Percentiles rank a stretch among this genome's conserved stretches.
Conservation (phyloP, 2,888 invertebrate species). For the Papilio demoleus region DNA sequence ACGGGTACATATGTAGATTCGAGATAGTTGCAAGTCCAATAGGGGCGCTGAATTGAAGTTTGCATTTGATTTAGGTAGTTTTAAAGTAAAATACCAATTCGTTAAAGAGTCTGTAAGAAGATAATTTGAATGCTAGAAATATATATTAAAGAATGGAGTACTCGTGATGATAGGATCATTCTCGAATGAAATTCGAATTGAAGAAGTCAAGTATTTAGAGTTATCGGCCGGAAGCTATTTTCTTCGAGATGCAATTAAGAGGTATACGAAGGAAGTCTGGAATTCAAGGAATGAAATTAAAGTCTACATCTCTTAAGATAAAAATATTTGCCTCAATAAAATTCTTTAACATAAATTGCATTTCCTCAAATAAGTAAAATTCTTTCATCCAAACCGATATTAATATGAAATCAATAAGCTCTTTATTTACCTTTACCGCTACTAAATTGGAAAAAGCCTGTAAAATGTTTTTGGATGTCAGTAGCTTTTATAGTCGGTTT, state of each 20-base stretch:
- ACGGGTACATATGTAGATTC: neutral
- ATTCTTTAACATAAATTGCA: constrained; percentile 14
- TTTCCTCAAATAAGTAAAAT: neutral
- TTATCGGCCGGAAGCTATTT: constrained; percentile 6
- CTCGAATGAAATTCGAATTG: constrained; percentile 11
- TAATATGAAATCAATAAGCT: neutral
- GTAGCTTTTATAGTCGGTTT: too few species aligned
- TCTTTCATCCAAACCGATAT: neutral
- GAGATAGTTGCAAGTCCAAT: constrained; percentile 6
- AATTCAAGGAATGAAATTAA: constrained; percentile 29
- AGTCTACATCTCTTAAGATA: constrained; percentile 13
- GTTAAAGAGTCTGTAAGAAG: too few species aligned
- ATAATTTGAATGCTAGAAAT: too few species aligned
- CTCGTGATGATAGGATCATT: neutral
- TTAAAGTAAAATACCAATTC: constrained; percentile 5
- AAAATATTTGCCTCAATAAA: constrained; percentile 19
- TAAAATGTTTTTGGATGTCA: neutral
- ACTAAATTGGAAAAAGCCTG: neutral
- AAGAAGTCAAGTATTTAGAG: neutral
- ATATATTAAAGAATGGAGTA: too few species aligned
- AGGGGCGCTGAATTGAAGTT: constrained; percentile 1
- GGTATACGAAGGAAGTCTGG: constrained; percentile 5
- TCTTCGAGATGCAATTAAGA: constrained; percentile 30
- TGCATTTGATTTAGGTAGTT: constrained; percentile 1
- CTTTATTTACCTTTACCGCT: too few species aligned